Evolutionary conservation across 2,113 vertebrate species (phyloP), one percentile per base, ranked within the genome.

Genomic region (Amia ocellicauda): DNA sequence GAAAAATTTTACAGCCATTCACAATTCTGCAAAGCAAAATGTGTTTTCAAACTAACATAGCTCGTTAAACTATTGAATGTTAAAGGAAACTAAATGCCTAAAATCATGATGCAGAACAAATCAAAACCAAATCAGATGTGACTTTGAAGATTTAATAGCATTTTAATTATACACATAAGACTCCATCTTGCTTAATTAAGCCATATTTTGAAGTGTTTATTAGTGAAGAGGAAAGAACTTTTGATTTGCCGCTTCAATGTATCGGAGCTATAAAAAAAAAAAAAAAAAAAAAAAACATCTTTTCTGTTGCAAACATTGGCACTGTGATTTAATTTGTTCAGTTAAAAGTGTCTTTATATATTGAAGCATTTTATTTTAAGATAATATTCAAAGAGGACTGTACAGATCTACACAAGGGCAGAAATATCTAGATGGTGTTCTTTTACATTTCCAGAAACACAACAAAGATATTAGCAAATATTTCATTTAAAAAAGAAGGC

Each of bases 261-360:
- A 47, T 17, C 16, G 5, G 4, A 47, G 45, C 7, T 47, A 5
- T n/a, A n/a, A n/a, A n/a, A n/a, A n/a, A n/a, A n/a, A n/a, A n/a
- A n/a, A n/a, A n/a, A 19, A 49, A 49, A 49, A 55, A 28, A 26
- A 13, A 55, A 17, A 14, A 13, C 13, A 26, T 55, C 24, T 55
- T 3, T 14, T 27, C 3, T 28, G 13, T 11, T 7, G 16, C 1
- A 47, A n/a, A 4, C 5, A 3, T 17, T 16, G 11, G 7, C 7
- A 47, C n/a, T 2, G n/a, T 16, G 45, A 47, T 47, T 16, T 8
- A 47, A 16, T 47, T 4, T 16, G 16, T 73, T 60, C 68, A 54
- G 74, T 60, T 75, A 74, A 69, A 77, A 70, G 73, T 51, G 63
- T 72, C 76, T 71, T 16, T 78, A 73, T 47, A 70, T 64, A 78